phyloP scores from a whole-genome alignment of 2,888 invertebrate species.

The Pomacea canaliculata region DNA sequence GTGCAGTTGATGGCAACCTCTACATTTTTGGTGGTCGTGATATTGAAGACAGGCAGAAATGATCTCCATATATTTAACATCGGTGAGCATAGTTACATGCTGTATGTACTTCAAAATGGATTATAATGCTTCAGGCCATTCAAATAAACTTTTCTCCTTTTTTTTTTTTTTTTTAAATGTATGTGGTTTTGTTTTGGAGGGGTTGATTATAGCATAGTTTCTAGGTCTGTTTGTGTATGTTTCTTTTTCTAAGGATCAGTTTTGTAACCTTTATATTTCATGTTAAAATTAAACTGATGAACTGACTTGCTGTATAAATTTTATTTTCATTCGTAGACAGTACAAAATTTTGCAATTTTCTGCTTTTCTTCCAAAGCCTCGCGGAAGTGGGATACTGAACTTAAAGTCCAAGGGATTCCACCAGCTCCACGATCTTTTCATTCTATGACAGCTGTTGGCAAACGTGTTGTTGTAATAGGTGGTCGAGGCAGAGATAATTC shows the following conservation, averaged over 20 bases:
- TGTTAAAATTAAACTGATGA: no score
- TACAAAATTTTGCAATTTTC: no score
- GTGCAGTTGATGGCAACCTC: slow-evolving; percentile 55
- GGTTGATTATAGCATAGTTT: not conserved
- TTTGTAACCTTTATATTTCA: no score
- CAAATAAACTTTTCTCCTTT: not conserved
- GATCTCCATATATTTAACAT: slow-evolving; percentile 66
- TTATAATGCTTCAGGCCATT: not conserved
- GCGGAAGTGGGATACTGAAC: slow-evolving; percentile 60
- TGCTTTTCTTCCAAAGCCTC: slow-evolving; percentile 43
- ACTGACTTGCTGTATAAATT: not conserved
- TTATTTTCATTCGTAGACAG: no score
- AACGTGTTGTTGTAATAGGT: slow-evolving; percentile 59
- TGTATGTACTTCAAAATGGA: not conserved
- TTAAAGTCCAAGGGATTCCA: slow-evolving; percentile 48
- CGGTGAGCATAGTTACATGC: slow-evolving; percentile 44
- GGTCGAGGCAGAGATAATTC: slow-evolving; percentile 59
- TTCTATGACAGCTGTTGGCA: slow-evolving; percentile 55
- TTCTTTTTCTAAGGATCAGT: no score
- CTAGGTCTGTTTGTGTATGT: not conserved
- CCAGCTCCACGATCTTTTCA: slow-evolving; percentile 67
- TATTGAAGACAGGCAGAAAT: slow-evolving; percentile 62
- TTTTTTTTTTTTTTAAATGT: not conserved
- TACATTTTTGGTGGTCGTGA: slow-evolving; percentile 68
- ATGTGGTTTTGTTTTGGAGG: no score